Conservation (phyloP, 1,140 invertebrate species). For the Scaptomyza hsui region DNA sequence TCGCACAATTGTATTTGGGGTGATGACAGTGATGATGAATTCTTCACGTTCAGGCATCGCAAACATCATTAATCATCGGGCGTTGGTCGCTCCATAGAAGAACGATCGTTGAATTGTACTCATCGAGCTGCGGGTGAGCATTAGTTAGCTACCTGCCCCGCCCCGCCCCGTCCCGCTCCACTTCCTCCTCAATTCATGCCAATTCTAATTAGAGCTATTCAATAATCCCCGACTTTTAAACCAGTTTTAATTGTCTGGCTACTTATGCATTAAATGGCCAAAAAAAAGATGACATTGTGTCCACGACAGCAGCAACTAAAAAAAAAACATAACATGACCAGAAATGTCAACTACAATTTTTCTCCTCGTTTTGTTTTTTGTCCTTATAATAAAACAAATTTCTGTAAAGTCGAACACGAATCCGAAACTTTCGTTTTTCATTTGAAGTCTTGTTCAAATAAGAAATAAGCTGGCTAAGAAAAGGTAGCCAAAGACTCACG, state of each 20-base stretch:
- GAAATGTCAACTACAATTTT: conserved; percentile 60
- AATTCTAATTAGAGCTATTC: conserved; percentile 80
- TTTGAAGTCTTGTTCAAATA: conserved; percentile 29
- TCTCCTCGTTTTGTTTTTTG: conserved; percentile 24
- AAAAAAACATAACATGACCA: conserved; percentile 50
- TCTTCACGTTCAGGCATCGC: conserved; percentile 26
- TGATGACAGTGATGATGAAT: conserved; percentile 75
- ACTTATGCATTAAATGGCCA: neutral
- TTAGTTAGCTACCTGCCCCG: conserved; percentile 5
- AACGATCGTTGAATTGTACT: conserved; percentile 43
- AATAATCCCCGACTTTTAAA: conserved; percentile 42
- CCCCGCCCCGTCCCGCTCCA: neutral
- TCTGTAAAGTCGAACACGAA: conserved; percentile 59
- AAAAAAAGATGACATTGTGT: conserved; percentile 3
- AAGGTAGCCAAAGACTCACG: conserved; percentile 56
- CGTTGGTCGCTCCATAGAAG: conserved; percentile 1
- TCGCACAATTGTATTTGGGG: conserved; percentile 48
- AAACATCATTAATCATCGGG: conserved; percentile 70
- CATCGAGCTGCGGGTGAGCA: conserved; percentile 47
- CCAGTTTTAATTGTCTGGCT: conserved; percentile 33
- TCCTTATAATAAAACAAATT: conserved; percentile 55
- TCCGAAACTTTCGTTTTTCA: conserved; percentile 66
- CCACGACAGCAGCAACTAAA: neutral
- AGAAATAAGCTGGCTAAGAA: neutral
- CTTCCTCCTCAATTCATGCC: conserved; percentile 33